Evolutionary conservation across 2,113 vertebrate genomes (phyloP).

Genomic region (Gymnocephalus cernua): DNA sequence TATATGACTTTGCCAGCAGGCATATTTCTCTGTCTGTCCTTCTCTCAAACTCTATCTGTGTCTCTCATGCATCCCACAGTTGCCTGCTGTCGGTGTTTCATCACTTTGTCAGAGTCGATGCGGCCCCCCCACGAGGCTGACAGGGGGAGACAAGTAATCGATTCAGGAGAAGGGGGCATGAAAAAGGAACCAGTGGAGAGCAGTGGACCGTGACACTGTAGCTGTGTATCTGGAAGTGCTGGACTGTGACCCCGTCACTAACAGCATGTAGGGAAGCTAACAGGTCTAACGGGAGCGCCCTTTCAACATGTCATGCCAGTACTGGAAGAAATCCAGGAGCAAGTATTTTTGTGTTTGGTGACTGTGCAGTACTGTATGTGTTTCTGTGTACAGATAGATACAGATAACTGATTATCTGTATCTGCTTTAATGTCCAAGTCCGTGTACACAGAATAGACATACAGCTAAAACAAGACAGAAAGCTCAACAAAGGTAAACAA

Average conservation of each 20-base stretch:
- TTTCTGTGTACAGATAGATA: neutral
- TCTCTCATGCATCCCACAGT: conserved; percentile 25
- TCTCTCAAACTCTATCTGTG: conserved; percentile 17
- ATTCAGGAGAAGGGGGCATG: conserved; percentile 57
- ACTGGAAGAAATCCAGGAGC: conserved; percentile 20
- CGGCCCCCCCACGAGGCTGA: conserved; percentile 53
- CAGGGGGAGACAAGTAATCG: conserved; percentile 74
- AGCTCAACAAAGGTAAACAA: no score
- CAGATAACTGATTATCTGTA: no score
- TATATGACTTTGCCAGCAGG: conserved; percentile 51
- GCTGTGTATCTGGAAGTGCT: conserved; percentile 20
- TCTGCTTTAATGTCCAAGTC: no score
- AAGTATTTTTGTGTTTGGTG: neutral
- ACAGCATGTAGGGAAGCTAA: conserved; percentile 60
- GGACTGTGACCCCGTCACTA: conserved; percentile 55
- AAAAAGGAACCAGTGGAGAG: conserved; percentile 56
- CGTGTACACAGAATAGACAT: no score
- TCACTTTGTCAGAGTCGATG: conserved; percentile 55
- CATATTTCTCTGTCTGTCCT: conserved; percentile 24
- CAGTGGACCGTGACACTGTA: conserved; percentile 53
- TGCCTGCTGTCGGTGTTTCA: conserved; percentile 53
- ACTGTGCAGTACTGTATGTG: neutral
- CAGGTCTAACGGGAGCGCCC: conserved; percentile 32
- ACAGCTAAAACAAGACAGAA: no score
- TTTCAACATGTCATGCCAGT: conserved; percentile 27